Conservation (phyloP, 1,140 invertebrate genomes). For the Anadara kagoshimensis region DNA sequence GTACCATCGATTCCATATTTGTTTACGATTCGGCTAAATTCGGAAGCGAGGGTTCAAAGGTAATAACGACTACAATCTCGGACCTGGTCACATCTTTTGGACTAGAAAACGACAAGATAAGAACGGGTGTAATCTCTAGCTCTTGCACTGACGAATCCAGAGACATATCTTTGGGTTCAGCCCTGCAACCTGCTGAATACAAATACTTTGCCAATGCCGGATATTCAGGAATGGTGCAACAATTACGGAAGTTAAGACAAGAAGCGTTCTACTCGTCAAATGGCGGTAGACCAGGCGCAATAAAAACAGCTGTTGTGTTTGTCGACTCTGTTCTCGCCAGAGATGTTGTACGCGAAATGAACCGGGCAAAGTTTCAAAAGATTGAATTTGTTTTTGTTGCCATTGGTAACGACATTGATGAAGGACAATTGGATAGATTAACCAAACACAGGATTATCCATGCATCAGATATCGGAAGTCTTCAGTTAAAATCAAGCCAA, state of each 20-base stretch:
- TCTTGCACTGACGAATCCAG: conserved; percentile 30
- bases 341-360: not conserved
- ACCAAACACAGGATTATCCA: too few species aligned
- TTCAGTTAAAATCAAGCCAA: too few species aligned
- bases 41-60: conserved; percentile 8
- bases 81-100: conserved; percentile 19
- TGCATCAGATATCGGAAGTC: too few species aligned
- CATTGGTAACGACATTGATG: not conserved
- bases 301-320: conserved; percentile 23
- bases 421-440: not conserved
- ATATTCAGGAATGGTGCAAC: conserved; percentile 10
- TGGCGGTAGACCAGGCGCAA: conserved; percentile 25
- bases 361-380: conserved; percentile 3
- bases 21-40: conserved; percentile 39
- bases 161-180: conserved; percentile 2
- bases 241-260: conserved; percentile 18
- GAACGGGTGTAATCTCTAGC: conserved; percentile 34
- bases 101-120: conserved; percentile 32
- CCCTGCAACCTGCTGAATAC: not conserved
- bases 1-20: conserved; percentile 40
- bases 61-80: conserved; percentile 31
- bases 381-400: conserved; percentile 7
- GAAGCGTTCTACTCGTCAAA: conserved; percentile 10
- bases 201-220: not conserved
- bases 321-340: conserved; percentile 17